Evolutionary conservation across 2,113 vertebrate genomes (phyloP).

Genomic region (Callaeas wilsoni): DNA sequence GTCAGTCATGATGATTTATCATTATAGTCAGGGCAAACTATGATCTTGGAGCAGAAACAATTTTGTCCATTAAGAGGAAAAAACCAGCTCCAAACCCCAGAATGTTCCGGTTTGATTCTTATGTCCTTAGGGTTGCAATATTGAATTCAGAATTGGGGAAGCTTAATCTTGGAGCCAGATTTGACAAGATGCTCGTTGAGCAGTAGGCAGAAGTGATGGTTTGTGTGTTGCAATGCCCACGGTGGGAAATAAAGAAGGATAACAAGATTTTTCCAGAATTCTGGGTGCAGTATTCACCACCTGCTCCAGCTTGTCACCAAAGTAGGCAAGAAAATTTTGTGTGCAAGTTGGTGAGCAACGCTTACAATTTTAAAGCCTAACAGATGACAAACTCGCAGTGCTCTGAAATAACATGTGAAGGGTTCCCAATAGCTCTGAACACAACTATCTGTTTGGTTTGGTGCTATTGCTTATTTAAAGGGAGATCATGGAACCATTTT

Average conservation of each 20-base stretch:
- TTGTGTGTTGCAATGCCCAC: constrained; percentile 19
- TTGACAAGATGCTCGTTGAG: constrained; percentile 73
- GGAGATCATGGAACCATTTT: background rate
- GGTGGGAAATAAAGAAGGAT: constrained; percentile 49
- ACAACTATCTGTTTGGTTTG: background rate
- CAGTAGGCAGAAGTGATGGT: constrained; percentile 60
- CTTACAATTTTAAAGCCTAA: background rate
- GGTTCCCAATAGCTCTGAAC: background rate
- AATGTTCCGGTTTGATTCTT: constrained; percentile 71
- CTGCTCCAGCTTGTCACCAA: background rate
- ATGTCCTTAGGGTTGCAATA: constrained; percentile 73
- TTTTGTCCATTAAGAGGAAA: constrained; percentile 64
- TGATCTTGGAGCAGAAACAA: constrained; percentile 67
- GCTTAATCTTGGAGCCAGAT: constrained; percentile 76
- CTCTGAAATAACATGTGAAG: background rate
- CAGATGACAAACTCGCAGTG: background rate
- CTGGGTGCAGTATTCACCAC: background rate
- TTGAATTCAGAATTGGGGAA: constrained; percentile 73
- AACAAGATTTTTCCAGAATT: constrained; percentile 39
- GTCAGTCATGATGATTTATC: constrained; percentile 66
- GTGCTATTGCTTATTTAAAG: background rate
- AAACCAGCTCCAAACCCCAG: background rate
- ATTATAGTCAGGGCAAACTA: constrained; percentile 48
- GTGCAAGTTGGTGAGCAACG: background rate
- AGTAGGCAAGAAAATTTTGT: background rate